Base-by-base conservation (phyloP, 2,888 invertebrate species). In the Macrostomum cliftonense region DNA sequence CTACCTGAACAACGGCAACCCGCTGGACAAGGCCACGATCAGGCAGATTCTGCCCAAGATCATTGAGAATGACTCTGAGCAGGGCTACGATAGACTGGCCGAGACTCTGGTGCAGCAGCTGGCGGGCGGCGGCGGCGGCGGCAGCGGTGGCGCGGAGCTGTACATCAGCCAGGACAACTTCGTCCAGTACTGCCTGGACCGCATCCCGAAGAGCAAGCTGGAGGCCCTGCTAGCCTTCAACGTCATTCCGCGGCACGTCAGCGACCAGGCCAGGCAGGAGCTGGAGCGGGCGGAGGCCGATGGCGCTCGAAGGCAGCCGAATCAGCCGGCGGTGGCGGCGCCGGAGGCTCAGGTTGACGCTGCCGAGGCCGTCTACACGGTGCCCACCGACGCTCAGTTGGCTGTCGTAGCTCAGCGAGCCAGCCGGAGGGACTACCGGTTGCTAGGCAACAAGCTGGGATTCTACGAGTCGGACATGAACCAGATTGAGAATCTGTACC, bases 41-140 rank as follows among this genome's bases (percentile, higher is more conserved):
- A 51, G 51, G 12, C 61, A 59, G 46, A 61, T 65, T 20, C 52
- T 65, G 45, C 58, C 57, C 43, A 54, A 61, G 43, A 57, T 64
- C n/a, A 65, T 65, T 51, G 61, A 63, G 21, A 55, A 59, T 28
- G 61, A 63, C 17, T 57, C 55, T 53, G 55, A 56, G 43, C 64
- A 63, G 50, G 56, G 55, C 52, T n/a, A 17, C n/a, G n/a, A 5
- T 38, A 28, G 14, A 5, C 20, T 28, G n/a, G 37, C 39, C 7
- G 36, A 52, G 5, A 28, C 9, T 9, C 28, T 28, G 28, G 9
- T 28, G 28, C 5, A 28, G 28, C 28, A 28, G 28, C 28, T 28
- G 28, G 28, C 28, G 5, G 28, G 28, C 28, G 9, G 28, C 28
- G 28, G 28, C 28, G 28, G 28, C 28, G 28, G 28, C 9, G 28